phyloP scores from a whole-genome alignment of 2,797 vertebrate species.

The Hipposideros larvatus region DNA sequence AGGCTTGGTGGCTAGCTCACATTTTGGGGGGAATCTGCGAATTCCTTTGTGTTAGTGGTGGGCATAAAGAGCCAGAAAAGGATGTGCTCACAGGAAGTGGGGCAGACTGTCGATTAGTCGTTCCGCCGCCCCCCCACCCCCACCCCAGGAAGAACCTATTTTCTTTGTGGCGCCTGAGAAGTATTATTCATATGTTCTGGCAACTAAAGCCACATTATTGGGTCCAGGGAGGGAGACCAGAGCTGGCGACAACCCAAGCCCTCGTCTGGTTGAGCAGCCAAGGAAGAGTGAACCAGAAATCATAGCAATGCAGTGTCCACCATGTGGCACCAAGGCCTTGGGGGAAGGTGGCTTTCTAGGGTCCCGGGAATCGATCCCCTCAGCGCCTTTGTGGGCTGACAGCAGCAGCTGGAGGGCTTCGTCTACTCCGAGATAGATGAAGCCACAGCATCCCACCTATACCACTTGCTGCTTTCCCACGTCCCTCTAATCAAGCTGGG shows the following conservation, averaged over 20 bases:
- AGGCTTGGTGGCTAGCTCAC: neutral
- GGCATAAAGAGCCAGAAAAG: too few relatives aligned
- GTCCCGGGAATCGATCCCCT: too few relatives aligned
- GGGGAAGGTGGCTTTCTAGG: neutral
- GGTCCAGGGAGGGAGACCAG: neutral
- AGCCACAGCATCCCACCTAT: accelerated
- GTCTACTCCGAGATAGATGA: accelerated
- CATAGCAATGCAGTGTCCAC: neutral
- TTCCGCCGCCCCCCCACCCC: neutral
- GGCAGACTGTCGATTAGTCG: accelerated
- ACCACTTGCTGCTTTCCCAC: accelerated
- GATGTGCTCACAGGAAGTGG: neutral
- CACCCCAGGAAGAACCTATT: neutral
- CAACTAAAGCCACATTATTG: neutral
- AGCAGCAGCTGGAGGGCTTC: too few relatives aligned
- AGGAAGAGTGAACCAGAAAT: accelerated
- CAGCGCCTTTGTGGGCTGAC: neutral
- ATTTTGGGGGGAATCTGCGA: neutral
- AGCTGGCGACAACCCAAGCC: neutral
- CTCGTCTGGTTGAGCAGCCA: too few relatives aligned
- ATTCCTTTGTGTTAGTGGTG: accelerated
- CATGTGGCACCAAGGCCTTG: too few relatives aligned
- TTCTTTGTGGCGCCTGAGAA: neutral
- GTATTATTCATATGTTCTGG: neutral
- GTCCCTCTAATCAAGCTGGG: too few relatives aligned